These are phyloP conservation scores for Euwallacea similis DNA, from an alignment of 1,140 invertebrate species.

Conservation along the genomic window DNA sequence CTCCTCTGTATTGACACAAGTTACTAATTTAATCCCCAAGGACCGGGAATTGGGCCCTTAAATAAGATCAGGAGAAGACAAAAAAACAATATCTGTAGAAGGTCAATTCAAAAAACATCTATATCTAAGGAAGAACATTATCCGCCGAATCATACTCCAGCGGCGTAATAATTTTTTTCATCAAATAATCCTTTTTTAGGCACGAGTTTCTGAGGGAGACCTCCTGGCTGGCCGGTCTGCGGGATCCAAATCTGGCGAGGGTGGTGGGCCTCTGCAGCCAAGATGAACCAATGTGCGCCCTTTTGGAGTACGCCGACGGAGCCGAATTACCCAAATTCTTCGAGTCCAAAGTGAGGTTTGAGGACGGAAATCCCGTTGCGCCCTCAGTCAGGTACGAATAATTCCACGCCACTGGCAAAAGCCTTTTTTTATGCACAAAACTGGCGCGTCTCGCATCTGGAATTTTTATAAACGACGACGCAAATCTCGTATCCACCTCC, in stretches of 20 bases:
- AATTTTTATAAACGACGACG: conserved; percentile 4
- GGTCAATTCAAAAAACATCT: too few relatives aligned
- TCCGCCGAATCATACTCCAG: too few relatives aligned
- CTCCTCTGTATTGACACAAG: too few relatives aligned
- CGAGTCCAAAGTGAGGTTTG: conserved; percentile 50
- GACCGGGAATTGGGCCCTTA: too few relatives aligned
- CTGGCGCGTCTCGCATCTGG: not conserved
- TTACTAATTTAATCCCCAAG: too few relatives aligned
- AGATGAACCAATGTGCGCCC: conserved; percentile 81
- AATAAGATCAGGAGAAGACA: too few relatives aligned
- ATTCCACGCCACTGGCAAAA: too few relatives aligned
- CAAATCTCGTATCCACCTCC: conserved; percentile 8
- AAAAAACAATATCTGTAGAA: too few relatives aligned
- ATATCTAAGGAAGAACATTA: too few relatives aligned
- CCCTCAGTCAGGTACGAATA: conserved; percentile 50
- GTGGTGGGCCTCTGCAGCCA: conserved; percentile 79
- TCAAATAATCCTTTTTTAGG: conserved; percentile 56
- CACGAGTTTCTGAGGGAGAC: conserved; percentile 86
- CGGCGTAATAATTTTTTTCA: not conserved
- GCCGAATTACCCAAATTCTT: conserved; percentile 83
- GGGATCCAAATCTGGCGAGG: conserved; percentile 80
- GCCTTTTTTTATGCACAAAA: not conserved
- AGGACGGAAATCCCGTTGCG: conserved; percentile 47
- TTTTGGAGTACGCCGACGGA: conserved; percentile 83
- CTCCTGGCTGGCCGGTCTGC: conserved; percentile 75